These are phyloP conservation scores for Protobothrops mucrosquamatus DNA, from an alignment of 2,113 vertebrate genomes.

Conservation along the genomic window DNA sequence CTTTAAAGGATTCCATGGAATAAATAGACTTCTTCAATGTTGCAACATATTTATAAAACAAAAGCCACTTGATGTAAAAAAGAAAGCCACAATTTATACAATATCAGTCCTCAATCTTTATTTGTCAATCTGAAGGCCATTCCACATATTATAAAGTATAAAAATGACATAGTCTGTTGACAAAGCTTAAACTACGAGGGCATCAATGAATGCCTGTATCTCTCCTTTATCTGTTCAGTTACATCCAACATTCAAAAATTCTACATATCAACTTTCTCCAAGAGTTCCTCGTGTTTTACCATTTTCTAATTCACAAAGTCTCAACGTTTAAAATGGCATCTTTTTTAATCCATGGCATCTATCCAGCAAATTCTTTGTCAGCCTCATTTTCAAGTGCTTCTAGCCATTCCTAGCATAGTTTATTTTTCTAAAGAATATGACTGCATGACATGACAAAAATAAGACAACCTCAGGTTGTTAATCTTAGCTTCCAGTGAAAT, in stretches of 20 bases:
- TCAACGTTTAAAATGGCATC: background rate
- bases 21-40: background rate
- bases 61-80: background rate
- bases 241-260: background rate
- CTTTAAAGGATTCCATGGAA: background rate
- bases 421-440: background rate
- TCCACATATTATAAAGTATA: background rate
- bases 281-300: background rate
- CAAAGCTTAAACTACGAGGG: background rate
- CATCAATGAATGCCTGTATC: background rate
- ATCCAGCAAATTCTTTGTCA: background rate
- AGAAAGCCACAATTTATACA: background rate
- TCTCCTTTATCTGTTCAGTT: background rate
- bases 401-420: background rate
- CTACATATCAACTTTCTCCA: background rate
- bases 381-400: background rate
- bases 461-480: background rate
- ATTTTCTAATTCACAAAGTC: background rate
- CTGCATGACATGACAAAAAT: background rate
- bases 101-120: background rate
- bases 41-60: background rate
- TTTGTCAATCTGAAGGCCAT: background rate
- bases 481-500: background rate
- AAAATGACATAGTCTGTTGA: background rate
- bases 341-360: background rate